These are phyloP conservation scores for Lasius platythorax DNA, from an alignment of 2,888 invertebrate species.

Conservation along the genomic window DNA sequence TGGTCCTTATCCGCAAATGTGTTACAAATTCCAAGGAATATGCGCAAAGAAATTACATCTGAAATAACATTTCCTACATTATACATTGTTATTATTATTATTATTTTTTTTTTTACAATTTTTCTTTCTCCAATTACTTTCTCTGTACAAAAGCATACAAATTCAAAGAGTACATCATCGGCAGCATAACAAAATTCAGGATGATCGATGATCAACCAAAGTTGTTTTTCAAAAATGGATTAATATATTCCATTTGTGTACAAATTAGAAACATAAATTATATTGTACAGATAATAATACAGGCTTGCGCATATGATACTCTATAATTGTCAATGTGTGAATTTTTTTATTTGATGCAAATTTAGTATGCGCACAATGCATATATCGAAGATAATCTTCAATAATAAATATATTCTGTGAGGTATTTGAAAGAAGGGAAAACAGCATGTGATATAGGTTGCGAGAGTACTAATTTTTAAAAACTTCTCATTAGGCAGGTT, in stretches of 20 bases:
- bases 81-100: slow-evolving; percentile 46
- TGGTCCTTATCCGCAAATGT: slow-evolving; percentile 29
- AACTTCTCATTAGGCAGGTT: slow-evolving; percentile 21
- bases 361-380: background rate
- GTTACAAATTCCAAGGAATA: slow-evolving; percentile 74
- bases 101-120: slow-evolving; percentile 19
- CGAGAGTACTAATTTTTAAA: background rate
- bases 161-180: slow-evolving; percentile 11
- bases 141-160: slow-evolving; percentile 35
- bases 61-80: slow-evolving; percentile 44
- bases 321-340: background rate
- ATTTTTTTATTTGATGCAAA: background rate
- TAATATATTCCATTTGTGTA: slow-evolving; percentile 71
- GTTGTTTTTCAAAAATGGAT: slow-evolving; percentile 56
- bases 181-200: slow-evolving; percentile 38
- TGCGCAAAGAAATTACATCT: slow-evolving; percentile 71
- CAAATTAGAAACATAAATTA: slow-evolving; percentile 74
- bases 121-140: slow-evolving; percentile 1
- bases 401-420: slow-evolving; percentile 43
- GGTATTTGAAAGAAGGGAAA: slow-evolving; percentile 22
- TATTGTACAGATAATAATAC: slow-evolving; percentile 74
- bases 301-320: slow-evolving; percentile 52
- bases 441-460: background rate
- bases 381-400: background rate
- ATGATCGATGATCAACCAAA: slow-evolving; percentile 63